Conservation (phyloP, 2,113 vertebrate genomes). For the Rhizomys pruinosus region DNA sequence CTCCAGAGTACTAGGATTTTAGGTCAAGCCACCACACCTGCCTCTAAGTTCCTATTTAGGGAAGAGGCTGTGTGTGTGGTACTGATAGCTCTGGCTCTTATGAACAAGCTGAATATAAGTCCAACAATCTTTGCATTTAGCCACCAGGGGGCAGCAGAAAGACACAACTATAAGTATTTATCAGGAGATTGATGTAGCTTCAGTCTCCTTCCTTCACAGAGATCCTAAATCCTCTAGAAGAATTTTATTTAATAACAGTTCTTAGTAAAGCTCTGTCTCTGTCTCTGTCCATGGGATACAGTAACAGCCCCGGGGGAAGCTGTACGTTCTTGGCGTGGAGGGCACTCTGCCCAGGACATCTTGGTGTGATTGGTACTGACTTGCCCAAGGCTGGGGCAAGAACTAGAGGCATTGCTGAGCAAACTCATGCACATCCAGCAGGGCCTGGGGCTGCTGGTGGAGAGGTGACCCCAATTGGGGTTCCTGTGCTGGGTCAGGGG, state of each 20-base stretch:
- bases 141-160: conserved; percentile 72
- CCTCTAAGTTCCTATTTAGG: not conserved
- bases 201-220: not conserved
- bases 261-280: not conserved
- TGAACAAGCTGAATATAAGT: not conserved
- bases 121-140: not conserved
- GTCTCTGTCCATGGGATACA: not conserved
- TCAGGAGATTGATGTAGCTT: not conserved
- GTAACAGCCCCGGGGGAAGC: not conserved
- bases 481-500: not conserved
- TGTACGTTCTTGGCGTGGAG: not conserved
- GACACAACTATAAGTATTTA: not conserved
- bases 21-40: not conserved
- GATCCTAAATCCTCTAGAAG: conserved; percentile 15
- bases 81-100: not conserved
- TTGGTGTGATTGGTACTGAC: not conserved
- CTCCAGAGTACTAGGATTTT: not conserved
- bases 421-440: fast-evolving
- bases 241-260: conserved; percentile 20
- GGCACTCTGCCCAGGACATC: not conserved
- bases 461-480: too few relatives aligned
- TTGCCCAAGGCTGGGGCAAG: not conserved
- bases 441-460: not conserved
- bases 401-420: not conserved
- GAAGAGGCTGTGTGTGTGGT: not conserved